Base-by-base conservation (phyloP, 2,113 vertebrate species). In the Procavia capensis region DNA sequence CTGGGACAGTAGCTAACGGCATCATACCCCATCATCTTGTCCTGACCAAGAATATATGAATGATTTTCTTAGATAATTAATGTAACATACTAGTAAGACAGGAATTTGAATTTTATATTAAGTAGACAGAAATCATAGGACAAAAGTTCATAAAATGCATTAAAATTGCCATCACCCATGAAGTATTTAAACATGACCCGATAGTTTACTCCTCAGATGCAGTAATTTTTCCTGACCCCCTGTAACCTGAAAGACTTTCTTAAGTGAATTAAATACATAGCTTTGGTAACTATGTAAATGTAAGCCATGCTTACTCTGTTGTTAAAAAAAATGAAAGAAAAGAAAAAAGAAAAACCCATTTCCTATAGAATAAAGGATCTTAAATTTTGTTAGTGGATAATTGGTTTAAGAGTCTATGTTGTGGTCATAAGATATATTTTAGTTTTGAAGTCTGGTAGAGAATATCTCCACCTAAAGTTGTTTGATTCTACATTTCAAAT, bases 371-470 rank as follows among this genome's bases (percentile, higher is more conserved):
- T 59, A 86, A 68, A 85, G 84, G 82, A 50, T 72, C 78, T 94
- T 85, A 93, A 90, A 96, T 85, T 87, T 95, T 93, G 79, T 96
- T 96, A 92, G 43, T 83, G 36, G 36, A 88, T 95, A 91, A 92
- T 97, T 97, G 94, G 57, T 43, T 96, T 95, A 82, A 94, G 43
- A 76, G 61, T 88, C 80, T 93, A 45, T 43, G 75, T 7, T 91
- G 11, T 88, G 29, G 25, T 84, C 66, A 94, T 95, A 96, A 92
- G 66, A 90, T 79, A 29, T 59, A 47, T 76, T 95, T 87, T 90
- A 88, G 59, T 66, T 68, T 97, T 94, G 59, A 95, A 90, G 36
- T 88, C 70, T 88, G 80, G 87, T 57, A 72, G 19, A 82, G 54
- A 95, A 85, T 81, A 85, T 57, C 81, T 45, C 70, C 64, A 72